Percentiles rank a stretch among this genome's conserved stretches.
These are phyloP conservation scores for Sphaerophoria rueppellii DNA, from an alignment of 2,888 invertebrate species.

Conservation along the genomic window DNA sequence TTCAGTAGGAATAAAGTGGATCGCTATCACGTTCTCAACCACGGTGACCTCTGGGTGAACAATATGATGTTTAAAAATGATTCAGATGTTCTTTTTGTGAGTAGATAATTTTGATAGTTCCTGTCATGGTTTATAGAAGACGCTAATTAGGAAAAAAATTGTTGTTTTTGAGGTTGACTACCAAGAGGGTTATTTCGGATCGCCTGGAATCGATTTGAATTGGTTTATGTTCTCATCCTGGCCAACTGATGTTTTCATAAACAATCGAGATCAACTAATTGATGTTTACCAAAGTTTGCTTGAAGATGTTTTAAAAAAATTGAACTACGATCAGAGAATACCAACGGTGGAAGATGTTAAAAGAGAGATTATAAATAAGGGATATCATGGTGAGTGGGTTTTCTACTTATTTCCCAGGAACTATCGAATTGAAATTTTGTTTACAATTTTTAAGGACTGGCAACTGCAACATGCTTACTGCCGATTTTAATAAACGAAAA, in stretches of 20 bases:
- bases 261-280: constrained; percentile 75
- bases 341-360: constrained; percentile 77
- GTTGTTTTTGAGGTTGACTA: constrained; percentile 76
- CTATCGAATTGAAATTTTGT: neutral
- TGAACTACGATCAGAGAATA: constrained; percentile 75
- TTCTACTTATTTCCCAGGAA: neutral
- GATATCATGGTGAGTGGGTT: constrained; percentile 75
- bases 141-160: neutral
- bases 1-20: constrained; percentile 75
- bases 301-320: constrained; percentile 71
- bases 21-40: constrained; percentile 82
- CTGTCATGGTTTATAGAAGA: too few species aligned
- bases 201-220: constrained; percentile 78
- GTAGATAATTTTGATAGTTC: constrained; percentile 11
- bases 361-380: constrained; percentile 76
- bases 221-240: constrained; percentile 78
- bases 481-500: constrained; percentile 77
- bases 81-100: constrained; percentile 80
- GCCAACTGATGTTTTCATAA: constrained; percentile 75
- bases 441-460: constrained; percentile 73
- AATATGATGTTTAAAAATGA: constrained; percentile 82
- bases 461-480: constrained; percentile 75
- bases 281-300: constrained; percentile 75
- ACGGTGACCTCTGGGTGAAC: constrained; percentile 83
- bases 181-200: constrained; percentile 79